Base-by-base conservation (phyloP, 2,113 vertebrate genomes). In the Pluvianellus socialis region DNA sequence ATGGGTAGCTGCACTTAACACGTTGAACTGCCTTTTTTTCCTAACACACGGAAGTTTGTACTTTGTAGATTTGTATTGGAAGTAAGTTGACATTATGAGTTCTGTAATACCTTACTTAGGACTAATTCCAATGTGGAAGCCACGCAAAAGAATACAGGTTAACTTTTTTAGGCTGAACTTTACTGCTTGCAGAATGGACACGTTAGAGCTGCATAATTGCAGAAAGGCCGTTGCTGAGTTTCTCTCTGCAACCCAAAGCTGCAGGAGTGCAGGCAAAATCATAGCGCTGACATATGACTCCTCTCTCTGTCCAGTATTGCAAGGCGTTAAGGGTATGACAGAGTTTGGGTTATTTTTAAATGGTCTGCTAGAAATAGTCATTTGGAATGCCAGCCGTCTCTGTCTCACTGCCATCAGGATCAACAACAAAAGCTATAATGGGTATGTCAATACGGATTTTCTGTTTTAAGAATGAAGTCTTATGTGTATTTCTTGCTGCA, bases 321-420 rank as follows among this genome's bases (percentile, higher is more conserved):
- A 44, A 62, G 66, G 84, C 33, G 2, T 81, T 73, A 22, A 35
- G 92, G 67, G 58, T 93, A 44, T 70, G 91, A 83, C 87, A n/a
- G 56, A 86, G 81, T 70, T 88, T 2, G 66, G 87, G 95, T 88
- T 97, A 97, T 97, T 97, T 97, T 96, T 97, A 96, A 94, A 79
- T 10, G 0, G 45, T 18, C 71, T 90, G 62, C 94, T 76, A 9
- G 77, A 79, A 97, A 96, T 90, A 95, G 97, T 42, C 47, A 8
- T 55, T 72, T 50, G 87, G 81, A 83, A 44, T 52, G 5, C 26
- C 79, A 35, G 0, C 81, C 0, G 0, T 28, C 84, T 35, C 52
- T 50, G 66, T 14, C 77, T 72, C 4, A 0, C 80, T 50, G 4
- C 83, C 28, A 0, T 33, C 63, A 23, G 81, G 84, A 91, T 47